These are phyloP conservation scores for Corapipo altera DNA, from an alignment of 2,113 vertebrate genomes.

Conservation along the genomic window DNA sequence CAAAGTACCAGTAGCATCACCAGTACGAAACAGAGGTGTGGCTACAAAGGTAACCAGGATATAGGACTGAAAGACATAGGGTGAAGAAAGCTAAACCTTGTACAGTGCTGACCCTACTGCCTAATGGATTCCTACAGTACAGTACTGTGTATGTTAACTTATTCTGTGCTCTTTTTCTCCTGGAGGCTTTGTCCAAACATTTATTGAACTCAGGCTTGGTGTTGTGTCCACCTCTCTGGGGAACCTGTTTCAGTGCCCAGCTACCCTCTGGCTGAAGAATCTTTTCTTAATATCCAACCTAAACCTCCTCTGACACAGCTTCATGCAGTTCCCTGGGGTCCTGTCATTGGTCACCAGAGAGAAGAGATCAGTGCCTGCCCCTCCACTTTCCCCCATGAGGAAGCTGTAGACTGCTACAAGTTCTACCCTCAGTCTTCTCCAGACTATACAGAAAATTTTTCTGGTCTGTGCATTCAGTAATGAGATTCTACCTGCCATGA, in stretches of 20 bases:
- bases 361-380: neutral
- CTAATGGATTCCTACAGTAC: neutral
- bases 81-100: neutral
- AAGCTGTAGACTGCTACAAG: neutral
- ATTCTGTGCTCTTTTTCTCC: neutral
- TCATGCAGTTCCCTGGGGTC: neutral
- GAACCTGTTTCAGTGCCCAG: neutral
- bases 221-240: neutral
- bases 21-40: neutral
- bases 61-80: neutral
- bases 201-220: neutral
- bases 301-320: neutral
- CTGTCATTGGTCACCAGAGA: neutral
- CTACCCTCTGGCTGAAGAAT: neutral
- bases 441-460: neutral
- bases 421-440: neutral
- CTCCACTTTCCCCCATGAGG: neutral
- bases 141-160: neutral
- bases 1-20: neutral
- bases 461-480: neutral
- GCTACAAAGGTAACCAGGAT: fast-evolving
- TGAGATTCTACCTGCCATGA: neutral
- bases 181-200: neutral
- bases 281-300: neutral
- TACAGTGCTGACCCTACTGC: neutral